These are phyloP conservation scores for Esox niger DNA, from an alignment of 2,113 vertebrate species.

Conservation along the genomic window DNA sequence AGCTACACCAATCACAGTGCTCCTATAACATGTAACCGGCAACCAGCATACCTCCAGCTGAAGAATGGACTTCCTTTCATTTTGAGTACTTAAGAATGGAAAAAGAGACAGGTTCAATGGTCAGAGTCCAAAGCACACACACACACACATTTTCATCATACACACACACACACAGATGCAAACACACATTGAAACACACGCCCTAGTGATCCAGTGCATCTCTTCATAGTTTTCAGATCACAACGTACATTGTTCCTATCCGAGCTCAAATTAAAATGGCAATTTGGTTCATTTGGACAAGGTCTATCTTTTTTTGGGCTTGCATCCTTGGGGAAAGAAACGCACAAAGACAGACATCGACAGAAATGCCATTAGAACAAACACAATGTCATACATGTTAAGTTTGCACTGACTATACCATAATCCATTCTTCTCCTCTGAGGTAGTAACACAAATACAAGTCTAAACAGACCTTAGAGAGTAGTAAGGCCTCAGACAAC, in stretches of 20 bases:
- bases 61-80: slow-evolving; percentile 72
- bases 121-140: slow-evolving; percentile 25
- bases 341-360: neutral
- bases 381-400: neutral
- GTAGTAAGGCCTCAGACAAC: neutral
- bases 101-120: slow-evolving; percentile 60
- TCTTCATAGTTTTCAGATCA: slow-evolving; percentile 19
- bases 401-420: neutral
- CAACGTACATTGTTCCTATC: neutral
- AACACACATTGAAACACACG: slow-evolving; percentile 11
- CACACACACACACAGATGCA: slow-evolving; percentile 28
- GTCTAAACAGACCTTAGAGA: neutral
- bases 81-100: slow-evolving; percentile 72
- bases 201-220: slow-evolving; percentile 1
- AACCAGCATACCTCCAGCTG: slow-evolving; percentile 72
- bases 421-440: neutral
- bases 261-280: neutral
- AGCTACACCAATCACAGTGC: slow-evolving; percentile 45
- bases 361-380: neutral
- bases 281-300: neutral
- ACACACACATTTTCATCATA: slow-evolving; percentile 21
- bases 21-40: slow-evolving; percentile 56
- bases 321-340: neutral
- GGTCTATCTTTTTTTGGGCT: neutral
- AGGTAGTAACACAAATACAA: neutral